Conservation (phyloP, 1,140 invertebrate genomes). For the Caenorhabditis inopinata region DNA sequence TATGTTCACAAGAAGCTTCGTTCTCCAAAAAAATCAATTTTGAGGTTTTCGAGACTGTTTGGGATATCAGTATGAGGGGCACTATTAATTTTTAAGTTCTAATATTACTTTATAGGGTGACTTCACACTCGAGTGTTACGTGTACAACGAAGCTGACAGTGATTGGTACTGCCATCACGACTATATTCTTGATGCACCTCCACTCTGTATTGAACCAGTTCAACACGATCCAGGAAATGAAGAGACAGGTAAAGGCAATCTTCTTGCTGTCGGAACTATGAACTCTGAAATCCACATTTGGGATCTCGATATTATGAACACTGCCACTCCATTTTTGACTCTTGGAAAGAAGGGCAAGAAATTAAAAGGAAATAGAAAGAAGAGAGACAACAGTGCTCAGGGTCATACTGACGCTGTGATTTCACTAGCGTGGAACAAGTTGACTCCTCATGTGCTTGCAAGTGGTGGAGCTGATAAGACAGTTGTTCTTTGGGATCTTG, state of each 20-base stretch:
- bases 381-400: conserved; percentile 55
- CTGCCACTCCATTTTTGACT: conserved; percentile 80
- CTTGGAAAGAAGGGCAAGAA: conserved; percentile 75
- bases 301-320: conserved; percentile 89
- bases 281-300: conserved; percentile 86
- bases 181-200: conserved; percentile 81
- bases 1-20: too few species aligned
- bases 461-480: conserved; percentile 71
- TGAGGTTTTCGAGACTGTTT: too few species aligned
- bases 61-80: too few species aligned
- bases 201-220: conserved; percentile 69
- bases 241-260: conserved; percentile 72
- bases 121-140: conserved; percentile 69
- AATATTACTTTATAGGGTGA: conserved; percentile 33
- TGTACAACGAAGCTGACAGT: conserved; percentile 84
- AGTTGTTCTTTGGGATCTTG: conserved; percentile 88
- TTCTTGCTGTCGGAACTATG: conserved; percentile 88
- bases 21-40: too few species aligned
- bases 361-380: conserved; percentile 45
- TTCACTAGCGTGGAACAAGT: conserved; percentile 84
- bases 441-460: conserved; percentile 69
- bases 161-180: conserved; percentile 92
- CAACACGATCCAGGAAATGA: conserved; percentile 46
- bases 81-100: not conserved
- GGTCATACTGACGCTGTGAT: conserved; percentile 89